Evolutionary conservation across 2,797 vertebrate genomes (phyloP), one percentile per base, ranked within the genome.

Genomic region (Urocyon cinereoargenteus): DNA sequence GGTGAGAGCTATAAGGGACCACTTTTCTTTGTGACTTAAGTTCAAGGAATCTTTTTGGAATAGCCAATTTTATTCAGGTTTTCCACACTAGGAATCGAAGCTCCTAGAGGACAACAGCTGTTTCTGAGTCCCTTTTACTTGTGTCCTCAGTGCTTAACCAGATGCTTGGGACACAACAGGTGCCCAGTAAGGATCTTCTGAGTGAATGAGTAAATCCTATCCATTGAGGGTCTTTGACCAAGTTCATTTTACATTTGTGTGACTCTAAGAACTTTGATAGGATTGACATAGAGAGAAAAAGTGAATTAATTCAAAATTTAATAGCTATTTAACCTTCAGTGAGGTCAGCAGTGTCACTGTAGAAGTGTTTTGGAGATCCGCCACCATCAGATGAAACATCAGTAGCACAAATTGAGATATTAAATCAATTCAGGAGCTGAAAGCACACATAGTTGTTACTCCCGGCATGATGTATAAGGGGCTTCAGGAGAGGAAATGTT

Each of bases 401-500:
- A 2, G 24, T 78, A 31, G 57, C 89, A 90, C 81, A 81, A 45
- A 79, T 55, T 77, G 89, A 96, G 88, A 78, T 81, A 8, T 4
- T 62, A 84, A n/a, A 93, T 95, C 2, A 14, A 96, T 97, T 85
- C 82, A 93, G 61, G 22, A 97, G 77, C 89, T 95, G 93, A 28
- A 24, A 88, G 49, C 0, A 2, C 34, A 92, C 28, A 12, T 11
- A 2, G 83, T 73, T 98, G 77, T 94, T 94, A 85, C 55, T 90
- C 75, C 62, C 89, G 83, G 91, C 8, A 1, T 31, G 91, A 55
- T 90, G 78, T 96, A 19, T 59, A 51, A 45, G 91, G 94, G 97
- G 10, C 78, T 96, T 92, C 91, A 79, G 61, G 45, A 77, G 36
- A 90, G 91, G 75, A 96, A 90, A n/a, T 94, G 61, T 72, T 81